Percentiles rank a stretch among this genome's conserved stretches.
Evolutionary conservation across 2,113 vertebrate genomes (phyloP).

Genomic region (Pseudonaja textilis): DNA sequence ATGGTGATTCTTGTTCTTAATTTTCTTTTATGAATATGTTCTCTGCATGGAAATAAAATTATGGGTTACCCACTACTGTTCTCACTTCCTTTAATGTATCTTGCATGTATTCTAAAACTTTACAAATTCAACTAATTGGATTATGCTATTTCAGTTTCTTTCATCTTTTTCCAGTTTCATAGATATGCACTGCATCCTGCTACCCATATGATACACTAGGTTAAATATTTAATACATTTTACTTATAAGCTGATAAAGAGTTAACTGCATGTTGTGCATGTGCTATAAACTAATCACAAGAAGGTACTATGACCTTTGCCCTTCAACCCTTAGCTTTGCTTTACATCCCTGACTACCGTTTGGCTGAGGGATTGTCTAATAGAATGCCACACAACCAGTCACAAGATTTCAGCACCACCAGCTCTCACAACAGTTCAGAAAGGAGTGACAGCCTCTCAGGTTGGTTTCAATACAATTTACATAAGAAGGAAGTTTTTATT

Average conservation of each 20-base stretch:
- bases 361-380: constrained; percentile 99
- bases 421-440: constrained; percentile 99
- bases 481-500: constrained; percentile 69
- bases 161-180: constrained; percentile 29
- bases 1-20: constrained; percentile 78
- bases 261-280: constrained; percentile 96
- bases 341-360: constrained; percentile 99
- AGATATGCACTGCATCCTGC: constrained; percentile 34
- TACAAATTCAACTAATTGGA: constrained; percentile 11
- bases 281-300: constrained; percentile 90
- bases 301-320: constrained; percentile 95
- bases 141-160: constrained; percentile 41
- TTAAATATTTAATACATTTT: constrained; percentile 47
- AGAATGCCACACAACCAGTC: constrained; percentile 99
- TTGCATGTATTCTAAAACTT: constrained; percentile 55
- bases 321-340: constrained; percentile 99
- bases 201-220: constrained; percentile 63
- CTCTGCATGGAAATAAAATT: constrained; percentile 64
- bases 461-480: constrained; percentile 80
- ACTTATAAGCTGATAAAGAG: constrained; percentile 71
- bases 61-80: constrained; percentile 40
- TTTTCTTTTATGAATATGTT: constrained; percentile 37
- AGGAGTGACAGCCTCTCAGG: constrained; percentile 99
- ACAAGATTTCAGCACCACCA: constrained; percentile 99
- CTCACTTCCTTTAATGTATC: constrained; percentile 41